These are phyloP conservation scores for Chauna torquata DNA, from an alignment of 2,113 vertebrate species.

Conservation along the genomic window DNA sequence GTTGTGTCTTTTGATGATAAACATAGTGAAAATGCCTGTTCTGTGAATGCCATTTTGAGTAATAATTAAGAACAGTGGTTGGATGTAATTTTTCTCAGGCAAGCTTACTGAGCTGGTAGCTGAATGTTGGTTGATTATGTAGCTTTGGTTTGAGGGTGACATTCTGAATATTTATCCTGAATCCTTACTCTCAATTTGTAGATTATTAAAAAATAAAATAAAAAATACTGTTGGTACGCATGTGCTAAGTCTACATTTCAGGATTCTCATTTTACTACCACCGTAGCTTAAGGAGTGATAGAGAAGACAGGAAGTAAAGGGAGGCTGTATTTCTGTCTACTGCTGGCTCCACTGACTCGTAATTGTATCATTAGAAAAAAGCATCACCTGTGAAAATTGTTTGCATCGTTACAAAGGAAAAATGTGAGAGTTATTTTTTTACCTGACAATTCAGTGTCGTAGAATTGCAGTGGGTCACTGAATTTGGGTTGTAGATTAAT, in stretches of 20 bases:
- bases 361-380: neutral
- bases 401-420: neutral
- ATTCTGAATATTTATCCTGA: neutral
- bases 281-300: neutral
- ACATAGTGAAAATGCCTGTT: constrained; percentile 41
- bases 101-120: neutral
- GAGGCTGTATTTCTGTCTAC: neutral
- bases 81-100: neutral
- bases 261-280: neutral
- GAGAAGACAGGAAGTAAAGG: neutral
- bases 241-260: neutral
- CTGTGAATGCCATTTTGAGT: constrained; percentile 50
- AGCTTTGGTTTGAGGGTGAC: neutral
- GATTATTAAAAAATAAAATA: neutral
- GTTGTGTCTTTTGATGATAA: constrained; percentile 36
- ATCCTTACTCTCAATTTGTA: neutral
- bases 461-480: neutral
- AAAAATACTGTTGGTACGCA: neutral
- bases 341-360: neutral
- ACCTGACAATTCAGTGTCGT: neutral
- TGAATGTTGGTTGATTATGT: neutral
- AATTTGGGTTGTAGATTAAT: neutral
- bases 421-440: neutral
- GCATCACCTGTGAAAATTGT: neutral
- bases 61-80: constrained; percentile 1